Evolutionary conservation across 2,113 vertebrate genomes (phyloP), one percentile per base, ranked within the genome.

Genomic region (Tursiops truncatus): DNA sequence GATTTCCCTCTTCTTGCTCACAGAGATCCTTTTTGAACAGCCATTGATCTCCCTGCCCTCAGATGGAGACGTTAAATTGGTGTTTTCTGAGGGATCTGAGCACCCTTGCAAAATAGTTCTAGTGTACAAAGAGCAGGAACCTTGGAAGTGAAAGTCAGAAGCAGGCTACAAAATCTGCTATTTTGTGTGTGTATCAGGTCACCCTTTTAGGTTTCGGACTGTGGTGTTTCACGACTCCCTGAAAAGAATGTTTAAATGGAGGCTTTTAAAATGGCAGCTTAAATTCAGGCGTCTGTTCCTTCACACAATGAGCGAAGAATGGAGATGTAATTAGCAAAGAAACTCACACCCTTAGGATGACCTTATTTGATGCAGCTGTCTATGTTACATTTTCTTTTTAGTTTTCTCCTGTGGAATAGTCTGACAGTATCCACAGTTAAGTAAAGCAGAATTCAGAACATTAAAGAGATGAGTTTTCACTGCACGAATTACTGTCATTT

Each of bases 371-470:
- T 84, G 63, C 58, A 87, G 53, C 63, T 65, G 28, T 89, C 96
- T 76, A 38, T 68, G 33, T 94, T 92, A 17, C 88, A 97, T 97
- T 97, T 97, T 91, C 12, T 58, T 87, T 96, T 95, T 89, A 81
- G 44, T 95, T 94, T 93, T 92, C 68, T 91, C 87, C 65, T 84
- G 76, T 94, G 94, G 60, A 71, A 70, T 88, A 89, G 95, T 94
- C 87, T 88, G 94, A 96, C 83, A 71, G 23, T 97, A 96, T 81
- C 89, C 79, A 44, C 81, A 84, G 63, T 89, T 89, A 86, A 97
- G 83, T 76, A 41, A 68, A 96, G 96, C 38, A 93, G 80, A 95
- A 96, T 89, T 71, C 56, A 77, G 68, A 95, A 71, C 44, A 81
- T 76, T 89, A 91, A 93, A 86, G 89, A 67, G 58, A 92, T 85